Base-by-base conservation (phyloP, 1,140 invertebrate genomes). In the Lysiphlebus fabarum region DNA sequence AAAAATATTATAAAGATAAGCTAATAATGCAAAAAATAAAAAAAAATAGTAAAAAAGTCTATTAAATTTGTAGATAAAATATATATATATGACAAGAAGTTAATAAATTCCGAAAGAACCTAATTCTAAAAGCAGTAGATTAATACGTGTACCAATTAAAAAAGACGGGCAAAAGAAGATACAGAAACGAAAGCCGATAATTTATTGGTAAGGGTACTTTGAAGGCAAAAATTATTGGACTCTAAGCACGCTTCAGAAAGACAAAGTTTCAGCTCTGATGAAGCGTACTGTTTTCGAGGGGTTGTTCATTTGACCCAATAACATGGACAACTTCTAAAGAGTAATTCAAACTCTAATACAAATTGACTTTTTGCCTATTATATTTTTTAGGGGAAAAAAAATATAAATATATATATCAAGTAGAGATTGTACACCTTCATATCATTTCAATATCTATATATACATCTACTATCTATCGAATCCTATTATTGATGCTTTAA, bases 301-400 rank as follows among this genome's bases (percentile, higher is more conserved):
- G 12, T 12, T 56, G 12, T 43, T 56, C 41, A 42, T 56, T 56
- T 56, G 54, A 56, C 54, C 54, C 40, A 56, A 56, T 56, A 56
- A 56, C 54, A 33, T 56, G 41, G n/a, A 26, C 7, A 42, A 36
- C 48, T 50, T 50, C 37, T 45, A n/a, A 4, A 56, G 14, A 56
- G 26, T n/a, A 2, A 33, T 49, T 11, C 11, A 34, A 7, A 38
- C 12, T 44, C 54, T 56, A 56, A 56, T 36, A 47, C n/a, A 42
- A 56, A 47, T 33, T 12, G 44, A 48, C 26, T 9, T 33, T 50
- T 36, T 36, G 37, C 34, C 34, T 36, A 36, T 50, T 50, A 50
- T 36, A 36, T 50, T 2, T 26, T 26, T 1, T 26, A n/a, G n/a
- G 17, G 17, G 4, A 1, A 26, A 26, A 26, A 26, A 26, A 26